phyloP scores from a whole-genome alignment of 2,797 vertebrate genomes.

The Alfaro cultratus region DNA sequence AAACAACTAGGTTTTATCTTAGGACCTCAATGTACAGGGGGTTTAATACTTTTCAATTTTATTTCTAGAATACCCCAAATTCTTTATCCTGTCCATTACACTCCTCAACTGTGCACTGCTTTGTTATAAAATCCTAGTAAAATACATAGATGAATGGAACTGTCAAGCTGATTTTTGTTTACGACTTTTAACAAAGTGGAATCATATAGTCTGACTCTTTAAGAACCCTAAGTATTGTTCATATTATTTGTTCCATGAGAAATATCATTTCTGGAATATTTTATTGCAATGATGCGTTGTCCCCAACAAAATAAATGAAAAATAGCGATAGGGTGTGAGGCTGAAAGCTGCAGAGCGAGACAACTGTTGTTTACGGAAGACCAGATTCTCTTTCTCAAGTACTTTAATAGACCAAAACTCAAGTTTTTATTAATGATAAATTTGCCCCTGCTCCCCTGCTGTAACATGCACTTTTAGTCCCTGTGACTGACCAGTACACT shows the following conservation, averaged over 20 bases:
- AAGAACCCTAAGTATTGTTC: not conserved
- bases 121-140: not conserved
- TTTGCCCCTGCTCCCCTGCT: not conserved
- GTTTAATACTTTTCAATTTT: not conserved
- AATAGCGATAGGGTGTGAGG: not conserved
- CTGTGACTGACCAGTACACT: not conserved
- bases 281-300: not conserved
- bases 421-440: not conserved
- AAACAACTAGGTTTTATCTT: not conserved
- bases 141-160: not conserved
- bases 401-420: not conserved
- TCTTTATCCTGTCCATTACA: not conserved
- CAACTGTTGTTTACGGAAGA: not conserved
- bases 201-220: not conserved
- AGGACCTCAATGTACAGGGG: not conserved
- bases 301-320: not conserved
- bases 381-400: not conserved
- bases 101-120: not conserved
- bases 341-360: not conserved
- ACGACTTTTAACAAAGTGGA: not conserved
- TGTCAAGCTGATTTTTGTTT: not conserved
- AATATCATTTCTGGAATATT: not conserved
- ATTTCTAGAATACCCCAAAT: not conserved
- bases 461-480: not conserved
- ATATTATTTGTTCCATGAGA: not conserved